Evolutionary conservation across 1,140 invertebrate genomes (phyloP).

Genomic region (Drosophila sulfurigaster): DNA sequence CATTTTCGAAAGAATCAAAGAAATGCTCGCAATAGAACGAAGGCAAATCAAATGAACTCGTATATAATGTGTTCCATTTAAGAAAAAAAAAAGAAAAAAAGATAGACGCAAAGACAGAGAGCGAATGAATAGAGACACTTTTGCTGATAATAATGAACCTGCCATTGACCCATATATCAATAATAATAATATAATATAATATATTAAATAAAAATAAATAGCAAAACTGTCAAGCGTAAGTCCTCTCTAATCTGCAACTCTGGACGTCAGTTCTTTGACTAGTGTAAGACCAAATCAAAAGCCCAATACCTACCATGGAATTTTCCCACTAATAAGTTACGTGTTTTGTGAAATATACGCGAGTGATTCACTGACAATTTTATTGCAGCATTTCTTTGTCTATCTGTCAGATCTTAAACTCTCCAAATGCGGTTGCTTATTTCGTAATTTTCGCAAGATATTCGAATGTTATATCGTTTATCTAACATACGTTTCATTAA

Average conservation of each 20-base stretch:
- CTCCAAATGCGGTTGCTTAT: too few species aligned
- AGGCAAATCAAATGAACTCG: neutral
- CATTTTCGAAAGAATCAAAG: neutral
- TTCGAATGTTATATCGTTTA: conserved; percentile 2
- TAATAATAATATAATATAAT: neutral
- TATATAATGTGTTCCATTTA: conserved; percentile 3
- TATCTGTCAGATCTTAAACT: too few species aligned
- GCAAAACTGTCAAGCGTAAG: conserved; percentile 3
- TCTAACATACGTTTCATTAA: conserved; percentile 20
- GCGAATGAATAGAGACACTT: neutral
- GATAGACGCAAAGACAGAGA: neutral
- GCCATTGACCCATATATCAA: conserved; percentile 44
- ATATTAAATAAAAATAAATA: neutral
- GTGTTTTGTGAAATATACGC: neutral
- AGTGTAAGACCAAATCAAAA: neutral
- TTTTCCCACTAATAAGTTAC: neutral
- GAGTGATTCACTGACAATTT: neutral
- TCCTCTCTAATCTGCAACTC: neutral
- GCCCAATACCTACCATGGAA: neutral
- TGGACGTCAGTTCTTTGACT: neutral
- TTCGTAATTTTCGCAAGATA: too few species aligned
- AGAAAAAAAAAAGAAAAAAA: neutral
- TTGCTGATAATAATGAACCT: conserved; percentile 29
- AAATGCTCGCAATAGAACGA: neutral
- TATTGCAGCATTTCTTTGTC: neutral